Conservation (phyloP, 2,888 invertebrate species). For the Nineta flava region DNA sequence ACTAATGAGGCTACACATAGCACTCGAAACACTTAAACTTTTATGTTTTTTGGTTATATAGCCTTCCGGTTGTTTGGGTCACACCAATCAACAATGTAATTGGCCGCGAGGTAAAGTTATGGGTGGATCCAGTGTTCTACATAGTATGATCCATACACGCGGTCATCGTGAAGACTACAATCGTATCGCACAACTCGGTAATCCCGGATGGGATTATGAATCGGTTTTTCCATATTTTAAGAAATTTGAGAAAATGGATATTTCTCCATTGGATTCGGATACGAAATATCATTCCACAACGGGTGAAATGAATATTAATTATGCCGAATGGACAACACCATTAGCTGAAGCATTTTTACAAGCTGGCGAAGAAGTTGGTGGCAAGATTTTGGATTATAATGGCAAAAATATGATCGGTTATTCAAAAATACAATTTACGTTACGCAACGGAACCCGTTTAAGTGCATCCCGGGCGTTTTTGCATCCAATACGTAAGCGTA, state of each 20-base stretch:
- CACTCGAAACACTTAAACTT: too few species aligned
- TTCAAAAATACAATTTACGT: conserved; percentile 73
- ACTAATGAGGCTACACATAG: background rate
- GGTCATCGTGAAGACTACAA: conserved; percentile 79
- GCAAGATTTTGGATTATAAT: conserved; percentile 72
- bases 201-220: conserved; percentile 76
- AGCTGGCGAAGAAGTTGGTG: conserved; percentile 86
- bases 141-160: conserved; percentile 82
- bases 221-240: conserved; percentile 69
- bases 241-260: conserved; percentile 77
- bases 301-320: conserved; percentile 61
- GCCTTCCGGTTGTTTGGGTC: conserved; percentile 44
- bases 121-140: conserved; percentile 75
- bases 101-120: conserved; percentile 85
- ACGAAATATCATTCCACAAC: conserved; percentile 55
- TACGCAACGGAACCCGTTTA: conserved; percentile 67
- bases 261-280: conserved; percentile 67
- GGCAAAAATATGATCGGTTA: conserved; percentile 77
- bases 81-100: conserved; percentile 67
- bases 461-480: conserved; percentile 76
- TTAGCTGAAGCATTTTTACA: conserved; percentile 71
- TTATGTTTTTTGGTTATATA: too few species aligned
- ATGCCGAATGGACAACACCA: conserved; percentile 65
- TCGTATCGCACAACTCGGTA: conserved; percentile 71
- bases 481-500: conserved; percentile 56